Evolutionary conservation across 2,888 invertebrate species (phyloP).

Genomic region (Drosophila gaucha): DNA sequence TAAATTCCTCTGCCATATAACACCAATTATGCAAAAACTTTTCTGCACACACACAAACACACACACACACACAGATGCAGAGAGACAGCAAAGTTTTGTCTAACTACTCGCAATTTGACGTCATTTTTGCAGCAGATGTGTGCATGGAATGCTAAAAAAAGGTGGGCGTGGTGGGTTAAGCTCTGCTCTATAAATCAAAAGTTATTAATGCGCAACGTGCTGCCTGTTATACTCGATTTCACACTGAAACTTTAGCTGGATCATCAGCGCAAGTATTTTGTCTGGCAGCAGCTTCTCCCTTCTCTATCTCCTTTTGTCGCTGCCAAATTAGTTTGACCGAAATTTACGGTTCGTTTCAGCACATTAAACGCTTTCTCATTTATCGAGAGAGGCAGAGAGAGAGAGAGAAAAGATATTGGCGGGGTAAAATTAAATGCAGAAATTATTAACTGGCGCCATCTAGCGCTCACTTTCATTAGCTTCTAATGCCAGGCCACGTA

Average conservation of each 20-base stretch:
- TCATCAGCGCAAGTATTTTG: conserved; percentile 23
- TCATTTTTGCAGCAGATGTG: conserved; percentile 42
- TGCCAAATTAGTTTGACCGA: conserved; percentile 63
- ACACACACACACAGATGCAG: conserved; percentile 1
- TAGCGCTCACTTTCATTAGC: conserved; percentile 39
- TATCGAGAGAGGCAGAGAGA: conserved; percentile 33
- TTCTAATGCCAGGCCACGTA: conserved; percentile 19
- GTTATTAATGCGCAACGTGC: conserved; percentile 74
- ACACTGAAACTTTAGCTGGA: conserved; percentile 21
- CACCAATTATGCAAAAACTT: conserved; percentile 63
- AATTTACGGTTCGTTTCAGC: conserved; percentile 57
- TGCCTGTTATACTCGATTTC: conserved; percentile 50
- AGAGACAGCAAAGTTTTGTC: conserved; percentile 52
- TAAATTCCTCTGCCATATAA: conserved; percentile 13
- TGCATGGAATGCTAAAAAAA: conserved; percentile 1
- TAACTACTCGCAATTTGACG: conserved; percentile 60
- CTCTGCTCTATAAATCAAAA: conserved; percentile 64
- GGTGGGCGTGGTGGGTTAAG: conserved; percentile 13
- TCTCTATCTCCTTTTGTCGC: conserved; percentile 22
- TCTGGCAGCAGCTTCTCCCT: neutral
- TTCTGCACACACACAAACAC: conserved; percentile 7
- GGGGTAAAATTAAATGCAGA: conserved; percentile 48
- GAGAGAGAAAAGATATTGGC: neutral
- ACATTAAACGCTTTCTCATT: conserved; percentile 54
- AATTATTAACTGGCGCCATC: conserved; percentile 57